phyloP scores from a whole-genome alignment of 2,113 vertebrate genomes.

The Chaenogobius annularis region DNA sequence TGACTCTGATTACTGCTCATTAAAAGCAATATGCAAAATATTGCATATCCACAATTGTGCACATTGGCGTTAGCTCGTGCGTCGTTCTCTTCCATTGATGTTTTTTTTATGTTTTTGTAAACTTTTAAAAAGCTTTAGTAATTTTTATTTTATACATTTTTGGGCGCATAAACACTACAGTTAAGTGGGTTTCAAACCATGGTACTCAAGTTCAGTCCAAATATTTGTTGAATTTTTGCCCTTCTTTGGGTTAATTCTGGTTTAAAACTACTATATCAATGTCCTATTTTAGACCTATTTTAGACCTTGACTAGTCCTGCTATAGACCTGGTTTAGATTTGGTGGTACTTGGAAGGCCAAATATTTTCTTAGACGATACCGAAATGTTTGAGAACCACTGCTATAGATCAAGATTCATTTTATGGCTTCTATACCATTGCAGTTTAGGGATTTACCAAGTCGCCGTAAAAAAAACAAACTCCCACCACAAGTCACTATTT shows the following conservation, averaged over 20 bases:
- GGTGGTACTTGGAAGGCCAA: too few species aligned
- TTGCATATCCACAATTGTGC: neutral
- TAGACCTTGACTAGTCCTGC: too few species aligned
- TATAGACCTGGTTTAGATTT: too few species aligned
- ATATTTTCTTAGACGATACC: too few species aligned
- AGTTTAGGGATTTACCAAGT: neutral
- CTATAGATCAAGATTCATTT: neutral
- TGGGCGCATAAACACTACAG: neutral
- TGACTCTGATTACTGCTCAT: neutral
- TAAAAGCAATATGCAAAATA: neutral
- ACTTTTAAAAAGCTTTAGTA: neutral
- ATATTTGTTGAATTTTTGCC: too few species aligned
- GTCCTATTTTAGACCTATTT: too few species aligned
- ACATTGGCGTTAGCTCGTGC: neutral
- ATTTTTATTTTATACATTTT: neutral
- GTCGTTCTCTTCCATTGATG: too few species aligned
- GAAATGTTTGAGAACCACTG: neutral
- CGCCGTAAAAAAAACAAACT: neutral
- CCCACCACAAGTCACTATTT: neutral
- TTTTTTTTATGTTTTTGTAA: neutral
- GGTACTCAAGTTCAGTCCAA: too few species aligned
- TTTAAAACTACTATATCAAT: too few species aligned
- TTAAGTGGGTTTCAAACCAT: neutral
- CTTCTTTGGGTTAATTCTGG: too few species aligned
- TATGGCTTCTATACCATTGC: neutral